Conservation (phyloP, 2,888 invertebrate genomes). For the Drosophila longiperda region DNA sequence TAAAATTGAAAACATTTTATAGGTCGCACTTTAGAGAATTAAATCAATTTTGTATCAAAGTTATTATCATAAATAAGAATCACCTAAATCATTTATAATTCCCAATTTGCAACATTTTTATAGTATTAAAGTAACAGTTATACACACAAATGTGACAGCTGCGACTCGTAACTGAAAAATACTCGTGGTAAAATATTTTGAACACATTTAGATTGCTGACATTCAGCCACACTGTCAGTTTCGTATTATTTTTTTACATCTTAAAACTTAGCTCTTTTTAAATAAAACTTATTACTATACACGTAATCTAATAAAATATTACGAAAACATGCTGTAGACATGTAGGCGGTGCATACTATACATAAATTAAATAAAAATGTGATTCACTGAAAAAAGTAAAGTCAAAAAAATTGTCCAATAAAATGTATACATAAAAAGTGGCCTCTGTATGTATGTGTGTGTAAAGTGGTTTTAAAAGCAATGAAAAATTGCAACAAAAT, state of each 20-base stretch:
- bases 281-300: constrained; percentile 32
- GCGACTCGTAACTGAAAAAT: background rate
- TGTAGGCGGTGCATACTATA: background rate
- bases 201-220: constrained; percentile 38
- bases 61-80: background rate
- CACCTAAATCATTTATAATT: background rate
- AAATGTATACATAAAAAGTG: constrained; percentile 41
- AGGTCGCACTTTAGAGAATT: background rate
- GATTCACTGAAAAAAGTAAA: constrained; percentile 26
- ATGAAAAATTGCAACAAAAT: background rate
- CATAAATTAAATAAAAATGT: constrained; percentile 13
- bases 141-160: background rate
- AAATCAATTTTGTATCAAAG: background rate
- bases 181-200: constrained; percentile 18
- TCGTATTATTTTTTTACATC: constrained; percentile 55
- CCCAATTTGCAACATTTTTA: background rate
- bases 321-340: constrained; percentile 10
- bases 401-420: background rate
- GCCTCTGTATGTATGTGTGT: constrained; percentile 17
- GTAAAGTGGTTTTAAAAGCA: constrained; percentile 16
- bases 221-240: constrained; percentile 50
- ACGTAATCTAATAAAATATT: constrained; percentile 11
- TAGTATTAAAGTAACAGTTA: constrained; percentile 3
- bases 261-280: constrained; percentile 44
- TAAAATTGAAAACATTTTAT: background rate